Evolutionary conservation across 2,888 invertebrate species (phyloP).

Genomic region (Dorcus parallelipipedus): DNA sequence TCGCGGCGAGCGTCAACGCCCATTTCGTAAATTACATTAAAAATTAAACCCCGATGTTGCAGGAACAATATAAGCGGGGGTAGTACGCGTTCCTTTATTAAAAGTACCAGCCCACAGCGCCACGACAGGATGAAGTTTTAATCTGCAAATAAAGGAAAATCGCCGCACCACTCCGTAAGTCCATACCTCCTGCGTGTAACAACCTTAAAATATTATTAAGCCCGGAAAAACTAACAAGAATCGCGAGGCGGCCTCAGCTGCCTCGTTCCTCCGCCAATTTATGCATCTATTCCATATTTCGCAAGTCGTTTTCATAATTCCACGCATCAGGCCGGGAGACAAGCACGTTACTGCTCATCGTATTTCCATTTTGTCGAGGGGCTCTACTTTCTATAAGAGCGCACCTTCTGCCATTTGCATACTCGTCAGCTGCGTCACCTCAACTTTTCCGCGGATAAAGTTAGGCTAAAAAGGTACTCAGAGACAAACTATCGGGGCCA

Average conservation of each 20-base stretch:
- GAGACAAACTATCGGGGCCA: conserved; percentile 47
- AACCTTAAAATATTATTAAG: too few relatives aligned
- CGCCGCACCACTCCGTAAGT: too few relatives aligned
- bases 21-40: conserved; percentile 32
- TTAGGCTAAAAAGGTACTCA: conserved; percentile 47
- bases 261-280: conserved; percentile 37
- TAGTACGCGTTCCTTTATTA: conserved; percentile 44
- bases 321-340: conserved; percentile 49
- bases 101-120: conserved; percentile 45
- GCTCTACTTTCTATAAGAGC: conserved; percentile 23
- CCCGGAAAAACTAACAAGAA: too few relatives aligned
- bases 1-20: conserved; percentile 29
- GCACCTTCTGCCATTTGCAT: conserved; percentile 48
- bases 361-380: conserved; percentile 45
- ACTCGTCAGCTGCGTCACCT: conserved; percentile 54
- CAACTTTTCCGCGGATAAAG: conserved; percentile 50
- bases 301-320: conserved; percentile 52
- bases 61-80: conserved; percentile 38
- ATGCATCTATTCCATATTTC: conserved; percentile 52
- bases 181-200: too few relatives aligned
- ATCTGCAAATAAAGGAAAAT: conserved; percentile 30
- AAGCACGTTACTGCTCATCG: conserved; percentile 44
- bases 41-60: conserved; percentile 30
- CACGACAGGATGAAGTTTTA: conserved; percentile 52
- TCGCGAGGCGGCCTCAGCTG: conserved; percentile 10